A percentile compares a stretch with the other conserved stretches of the same genome.
Evolutionary conservation across 1,140 invertebrate species (phyloP).

Genomic region (Papilio helenus): DNA sequence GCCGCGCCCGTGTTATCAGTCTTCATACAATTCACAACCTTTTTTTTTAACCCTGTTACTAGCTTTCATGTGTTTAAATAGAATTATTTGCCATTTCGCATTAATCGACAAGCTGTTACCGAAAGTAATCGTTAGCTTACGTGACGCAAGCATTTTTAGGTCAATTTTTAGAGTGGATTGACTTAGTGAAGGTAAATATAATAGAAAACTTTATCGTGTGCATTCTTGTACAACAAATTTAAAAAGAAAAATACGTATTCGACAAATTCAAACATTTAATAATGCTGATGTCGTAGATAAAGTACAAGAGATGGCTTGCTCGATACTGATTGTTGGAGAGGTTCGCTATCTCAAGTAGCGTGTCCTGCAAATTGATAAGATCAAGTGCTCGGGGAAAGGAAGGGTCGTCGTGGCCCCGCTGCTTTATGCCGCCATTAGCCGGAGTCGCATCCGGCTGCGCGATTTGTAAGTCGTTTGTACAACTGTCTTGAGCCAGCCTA

Average conservation of each 20-base stretch:
- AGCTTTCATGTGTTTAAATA: background rate
- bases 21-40: constrained; percentile 11
- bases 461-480: constrained; percentile 78
- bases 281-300: constrained; percentile 39
- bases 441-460: constrained; percentile 59
- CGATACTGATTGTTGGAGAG: constrained; percentile 52
- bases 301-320: constrained; percentile 37
- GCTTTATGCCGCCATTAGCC: constrained; percentile 69
- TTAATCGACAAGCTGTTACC: background rate
- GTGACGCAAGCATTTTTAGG: too few relatives aligned
- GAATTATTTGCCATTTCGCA: background rate
- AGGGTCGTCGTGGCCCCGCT: constrained; percentile 60
- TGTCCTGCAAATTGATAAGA: constrained; percentile 76
- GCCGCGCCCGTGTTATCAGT: constrained; percentile 13
- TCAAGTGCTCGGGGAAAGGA: constrained; percentile 53
- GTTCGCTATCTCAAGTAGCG: constrained; percentile 59
- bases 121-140: too few relatives aligned
- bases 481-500: constrained; percentile 64
- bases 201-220: background rate
- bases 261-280: constrained; percentile 27
- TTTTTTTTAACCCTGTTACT: constrained; percentile 16
- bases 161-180: background rate
- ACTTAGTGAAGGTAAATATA: constrained; percentile 2
- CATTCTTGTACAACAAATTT: background rate
- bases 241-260: background rate